Evolutionary conservation across 2,888 invertebrate genomes (phyloP).

Genomic region (Bombylius discolor): DNA sequence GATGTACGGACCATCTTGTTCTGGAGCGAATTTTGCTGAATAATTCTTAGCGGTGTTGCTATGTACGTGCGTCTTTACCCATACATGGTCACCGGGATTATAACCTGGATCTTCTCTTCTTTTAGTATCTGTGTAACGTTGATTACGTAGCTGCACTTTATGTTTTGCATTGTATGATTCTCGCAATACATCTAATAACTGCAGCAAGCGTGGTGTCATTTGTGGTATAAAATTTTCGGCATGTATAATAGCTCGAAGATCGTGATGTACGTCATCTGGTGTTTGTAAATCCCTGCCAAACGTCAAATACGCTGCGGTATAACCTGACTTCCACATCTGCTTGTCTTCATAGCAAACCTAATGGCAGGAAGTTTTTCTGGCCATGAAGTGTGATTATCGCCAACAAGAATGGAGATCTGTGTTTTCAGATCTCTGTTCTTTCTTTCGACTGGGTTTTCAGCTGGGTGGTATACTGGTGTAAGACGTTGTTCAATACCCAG

Average conservation of each 20-base stretch:
- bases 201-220: slow-evolving; percentile 6
- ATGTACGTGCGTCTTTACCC: slow-evolving; percentile 16
- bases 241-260: slow-evolving; percentile 4
- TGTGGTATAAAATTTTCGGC: slow-evolving; percentile 8
- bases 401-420: no score
- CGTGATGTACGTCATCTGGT: slow-evolving; percentile 4
- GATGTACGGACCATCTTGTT: no score
- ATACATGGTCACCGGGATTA: slow-evolving; percentile 18
- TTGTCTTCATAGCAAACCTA: slow-evolving; percentile 7
- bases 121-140: slow-evolving; percentile 13
- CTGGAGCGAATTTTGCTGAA: slow-evolving; percentile 19
- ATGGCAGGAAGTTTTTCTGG: no score
- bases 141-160: slow-evolving; percentile 15
- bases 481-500: no score
- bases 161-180: slow-evolving; percentile 14
- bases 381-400: no score
- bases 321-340: slow-evolving; percentile 6
- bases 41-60: slow-evolving; percentile 15
- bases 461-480: no score
- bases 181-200: slow-evolving; percentile 1
- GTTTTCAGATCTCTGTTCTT: no score
- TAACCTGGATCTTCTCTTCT: slow-evolving; percentile 13
- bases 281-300: slow-evolving; percentile 9
- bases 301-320: background rate
- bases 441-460: no score